phyloP scores from a whole-genome alignment of 2,113 vertebrate species.

The Hydrolagus affinis region DNA sequence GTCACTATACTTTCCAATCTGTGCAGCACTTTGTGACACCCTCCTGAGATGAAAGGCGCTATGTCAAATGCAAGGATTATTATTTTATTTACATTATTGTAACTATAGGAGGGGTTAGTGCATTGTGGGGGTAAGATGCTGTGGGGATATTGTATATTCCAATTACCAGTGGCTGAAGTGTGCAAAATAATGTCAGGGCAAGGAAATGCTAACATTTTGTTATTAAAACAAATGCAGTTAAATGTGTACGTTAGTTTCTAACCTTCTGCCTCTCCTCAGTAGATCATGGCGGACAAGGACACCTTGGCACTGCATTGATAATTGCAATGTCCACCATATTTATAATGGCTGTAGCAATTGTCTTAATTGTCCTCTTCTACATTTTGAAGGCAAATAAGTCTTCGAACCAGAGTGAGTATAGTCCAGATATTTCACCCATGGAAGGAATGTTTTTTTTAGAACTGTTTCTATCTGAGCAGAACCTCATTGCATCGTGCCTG shows the following conservation, averaged over 20 bases:
- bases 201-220: not conserved
- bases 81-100: too few species aligned
- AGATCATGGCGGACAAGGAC: conserved; percentile 81
- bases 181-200: not conserved
- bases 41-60: too few species aligned
- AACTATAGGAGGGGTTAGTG: too few species aligned
- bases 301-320: conserved; percentile 90
- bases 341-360: conserved; percentile 95
- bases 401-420: conserved; percentile 70
- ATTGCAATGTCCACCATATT: conserved; percentile 98
- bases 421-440: not conserved
- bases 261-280: conserved; percentile 41
- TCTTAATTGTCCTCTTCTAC: conserved; percentile 97
- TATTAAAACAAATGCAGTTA: not conserved
- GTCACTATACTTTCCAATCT: too few species aligned
- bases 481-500: conserved; percentile 19
- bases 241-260: not conserved
- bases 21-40: too few species aligned
- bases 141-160: not conserved
- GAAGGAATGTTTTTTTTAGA: not conserved
- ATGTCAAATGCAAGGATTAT: too few species aligned
- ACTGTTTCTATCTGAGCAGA: not conserved
- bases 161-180: not conserved
- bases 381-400: conserved; percentile 85
- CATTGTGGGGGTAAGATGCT: too few species aligned